Conservation (phyloP, 1,140 invertebrate genomes). For the Ooceraea biroi region DNA sequence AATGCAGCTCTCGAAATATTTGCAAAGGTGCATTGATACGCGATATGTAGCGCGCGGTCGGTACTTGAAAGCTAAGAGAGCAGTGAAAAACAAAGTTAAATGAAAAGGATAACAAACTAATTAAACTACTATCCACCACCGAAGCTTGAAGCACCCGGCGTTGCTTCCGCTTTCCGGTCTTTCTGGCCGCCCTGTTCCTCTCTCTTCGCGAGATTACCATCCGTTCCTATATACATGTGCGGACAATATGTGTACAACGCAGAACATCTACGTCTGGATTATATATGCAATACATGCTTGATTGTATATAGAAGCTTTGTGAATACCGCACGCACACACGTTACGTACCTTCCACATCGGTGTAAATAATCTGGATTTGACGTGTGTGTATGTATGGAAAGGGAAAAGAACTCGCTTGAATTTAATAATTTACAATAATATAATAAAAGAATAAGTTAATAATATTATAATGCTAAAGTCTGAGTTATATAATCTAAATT, state of each 20-base stretch:
- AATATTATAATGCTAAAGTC: slow-evolving; percentile 6
- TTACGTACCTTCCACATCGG: background rate
- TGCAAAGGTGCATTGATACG: background rate
- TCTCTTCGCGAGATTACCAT: slow-evolving; percentile 3
- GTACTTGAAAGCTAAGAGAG: background rate
- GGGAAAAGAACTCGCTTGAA: background rate
- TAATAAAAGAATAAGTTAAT: background rate
- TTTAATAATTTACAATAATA: slow-evolving; percentile 9
- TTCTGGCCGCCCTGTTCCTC: background rate
- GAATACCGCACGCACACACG: background rate
- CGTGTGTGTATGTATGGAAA: no score
- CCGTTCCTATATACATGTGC: background rate
- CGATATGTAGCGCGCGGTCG: background rate
- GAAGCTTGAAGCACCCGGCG: slow-evolving; percentile 49
- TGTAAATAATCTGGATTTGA: background rate
- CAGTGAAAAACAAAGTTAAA: slow-evolving; percentile 73
- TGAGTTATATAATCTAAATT: no score
- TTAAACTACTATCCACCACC: slow-evolving; percentile 75
- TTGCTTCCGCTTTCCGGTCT: slow-evolving; percentile 30
- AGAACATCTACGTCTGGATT: background rate
- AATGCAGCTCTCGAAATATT: background rate
- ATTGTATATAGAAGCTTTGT: background rate
- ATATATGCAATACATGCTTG: background rate
- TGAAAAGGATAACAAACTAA: slow-evolving; percentile 80
- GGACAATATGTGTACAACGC: background rate